phyloP scores from a whole-genome alignment of 1,140 invertebrate genomes.

The Himalopsyche phryganea region DNA sequence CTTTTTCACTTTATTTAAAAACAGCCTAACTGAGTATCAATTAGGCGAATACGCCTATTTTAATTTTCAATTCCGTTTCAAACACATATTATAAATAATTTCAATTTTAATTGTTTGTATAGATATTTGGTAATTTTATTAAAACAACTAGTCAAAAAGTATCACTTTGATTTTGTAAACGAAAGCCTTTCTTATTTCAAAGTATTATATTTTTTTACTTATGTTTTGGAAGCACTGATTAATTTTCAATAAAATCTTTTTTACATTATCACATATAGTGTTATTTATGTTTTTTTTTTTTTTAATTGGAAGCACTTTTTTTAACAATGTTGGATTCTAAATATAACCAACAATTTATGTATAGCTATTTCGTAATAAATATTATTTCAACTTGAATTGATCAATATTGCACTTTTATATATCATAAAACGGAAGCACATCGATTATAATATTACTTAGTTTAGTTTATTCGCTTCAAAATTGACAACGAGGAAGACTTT shows the following conservation, averaged over 20 bases:
- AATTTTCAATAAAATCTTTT: too few relatives aligned
- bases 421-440: conserved; percentile 4
- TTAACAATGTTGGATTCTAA: not conserved
- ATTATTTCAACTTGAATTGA: conserved; percentile 2
- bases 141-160: too few relatives aligned
- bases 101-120: not conserved
- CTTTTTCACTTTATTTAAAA: conserved; percentile 1
- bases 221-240: too few relatives aligned
- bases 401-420: not conserved
- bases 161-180: too few relatives aligned
- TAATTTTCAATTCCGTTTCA: not conserved
- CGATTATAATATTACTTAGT: not conserved
- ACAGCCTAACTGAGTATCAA: too few relatives aligned
- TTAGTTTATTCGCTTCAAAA: conserved; percentile 9
- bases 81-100: not conserved
- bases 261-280: too few relatives aligned
- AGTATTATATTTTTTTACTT: too few relatives aligned
- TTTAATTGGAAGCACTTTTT: not conserved
- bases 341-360: not conserved
- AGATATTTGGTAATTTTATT: not conserved
- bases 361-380: not conserved
- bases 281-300: too few relatives aligned
- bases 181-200: too few relatives aligned
- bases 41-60: not conserved
- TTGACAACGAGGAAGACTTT: conserved; percentile 17